phyloP scores from a whole-genome alignment of 1,140 invertebrate genomes.

The Heliothis virescens region DNA sequence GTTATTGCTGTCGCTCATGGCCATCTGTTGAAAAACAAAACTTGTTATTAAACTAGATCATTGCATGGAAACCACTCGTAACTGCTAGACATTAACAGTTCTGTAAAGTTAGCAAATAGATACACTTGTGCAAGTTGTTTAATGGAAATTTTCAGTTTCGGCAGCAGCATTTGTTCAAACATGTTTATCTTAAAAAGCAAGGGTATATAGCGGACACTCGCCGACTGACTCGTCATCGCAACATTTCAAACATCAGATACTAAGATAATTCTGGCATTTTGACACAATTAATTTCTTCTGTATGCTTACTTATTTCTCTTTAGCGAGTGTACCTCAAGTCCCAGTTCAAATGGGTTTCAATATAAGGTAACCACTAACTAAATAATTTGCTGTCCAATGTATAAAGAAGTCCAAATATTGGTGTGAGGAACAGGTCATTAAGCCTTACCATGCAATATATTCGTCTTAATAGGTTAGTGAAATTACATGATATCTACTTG shows the following conservation, averaged over 20 bases:
- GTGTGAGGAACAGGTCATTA: conserved; percentile 48
- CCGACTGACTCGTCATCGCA: conserved; percentile 11
- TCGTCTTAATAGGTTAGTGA: conserved; percentile 75
- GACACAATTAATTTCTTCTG: not conserved
- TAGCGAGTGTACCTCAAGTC: conserved; percentile 2
- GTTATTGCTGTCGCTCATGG: conserved; percentile 83
- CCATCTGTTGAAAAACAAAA: conserved; percentile 70
- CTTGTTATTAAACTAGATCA: not conserved
- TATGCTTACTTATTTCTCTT: not conserved
- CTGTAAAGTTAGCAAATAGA: conserved; percentile 37
- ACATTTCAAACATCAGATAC: conserved; percentile 20
- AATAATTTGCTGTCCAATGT: conserved; percentile 18
- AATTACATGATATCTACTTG: conserved; percentile 77
- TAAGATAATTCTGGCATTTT: not conserved
- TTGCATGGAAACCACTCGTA: not conserved
- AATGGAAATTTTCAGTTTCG: not conserved
- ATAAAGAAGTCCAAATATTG: conserved; percentile 29
- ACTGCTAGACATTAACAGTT: not conserved
- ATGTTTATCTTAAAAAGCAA: conserved; percentile 19
- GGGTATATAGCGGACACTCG: conserved; percentile 19
- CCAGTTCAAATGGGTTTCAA: conserved; percentile 50
- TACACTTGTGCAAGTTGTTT: conserved; percentile 24
- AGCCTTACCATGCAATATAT: conserved; percentile 80
- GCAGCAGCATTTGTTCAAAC: conserved; percentile 23
- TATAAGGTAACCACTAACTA: not conserved